Conservation (phyloP, 1,140 invertebrate species). For the Plodia interpunctella region DNA sequence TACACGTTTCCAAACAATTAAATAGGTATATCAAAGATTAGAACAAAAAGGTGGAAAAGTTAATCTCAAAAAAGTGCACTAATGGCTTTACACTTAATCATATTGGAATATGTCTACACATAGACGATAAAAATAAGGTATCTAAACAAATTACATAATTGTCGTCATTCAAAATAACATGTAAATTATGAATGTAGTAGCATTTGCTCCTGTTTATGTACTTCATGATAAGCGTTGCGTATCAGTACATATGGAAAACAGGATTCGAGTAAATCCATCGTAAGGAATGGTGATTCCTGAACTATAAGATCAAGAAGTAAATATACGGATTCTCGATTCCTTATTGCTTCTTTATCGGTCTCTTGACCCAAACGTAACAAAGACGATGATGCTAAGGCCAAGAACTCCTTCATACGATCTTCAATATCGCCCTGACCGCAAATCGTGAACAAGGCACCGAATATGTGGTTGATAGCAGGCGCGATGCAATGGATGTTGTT, state of each 20-base stretch:
- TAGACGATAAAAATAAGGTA: constrained; percentile 1
- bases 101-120: constrained; percentile 4
- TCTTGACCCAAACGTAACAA: constrained; percentile 95
- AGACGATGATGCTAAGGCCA: constrained; percentile 97
- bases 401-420: constrained; percentile 98
- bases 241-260: constrained; percentile 98
- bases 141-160: constrained; percentile 1
- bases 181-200: constrained; percentile 75
- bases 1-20: not conserved
- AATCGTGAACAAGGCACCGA: constrained; percentile 97
- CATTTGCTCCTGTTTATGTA: constrained; percentile 91
- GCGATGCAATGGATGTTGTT: constrained; percentile 99
- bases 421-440: constrained; percentile 97
- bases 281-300: constrained; percentile 97
- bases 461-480: constrained; percentile 97
- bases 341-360: constrained; percentile 94
- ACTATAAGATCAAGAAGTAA: constrained; percentile 97
- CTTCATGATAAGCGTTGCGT: constrained; percentile 96
- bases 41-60: not conserved
- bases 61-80: constrained; percentile 7
- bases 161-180: not conserved
- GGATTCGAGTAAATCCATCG: constrained; percentile 98
- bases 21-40: not conserved
- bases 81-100: not conserved
- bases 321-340: constrained; percentile 97